A percentile compares a stretch with the other conserved stretches of the same genome.
These are phyloP conservation scores for Columba janthina DNA, from an alignment of 2,113 vertebrate species.

Conservation along the genomic window DNA sequence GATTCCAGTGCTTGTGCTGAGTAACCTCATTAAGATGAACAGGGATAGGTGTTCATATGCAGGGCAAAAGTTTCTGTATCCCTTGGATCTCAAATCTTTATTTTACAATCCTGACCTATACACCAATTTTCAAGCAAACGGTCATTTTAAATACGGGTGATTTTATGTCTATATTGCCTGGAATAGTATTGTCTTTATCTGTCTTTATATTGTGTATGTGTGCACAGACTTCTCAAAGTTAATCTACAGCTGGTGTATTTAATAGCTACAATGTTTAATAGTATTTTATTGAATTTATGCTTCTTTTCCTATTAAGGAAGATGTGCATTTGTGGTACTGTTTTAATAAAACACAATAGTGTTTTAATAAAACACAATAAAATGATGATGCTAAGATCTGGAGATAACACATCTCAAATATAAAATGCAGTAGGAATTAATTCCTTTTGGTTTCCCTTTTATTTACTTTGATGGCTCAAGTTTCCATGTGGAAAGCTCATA, in stretches of 20 bases:
- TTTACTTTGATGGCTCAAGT: neutral
- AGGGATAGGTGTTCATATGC: neutral
- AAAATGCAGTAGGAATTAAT: neutral
- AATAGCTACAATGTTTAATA: neutral
- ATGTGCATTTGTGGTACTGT: neutral
- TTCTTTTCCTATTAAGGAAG: neutral
- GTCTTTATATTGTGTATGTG: neutral
- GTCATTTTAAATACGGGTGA: neutral
- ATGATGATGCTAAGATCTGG: neutral
- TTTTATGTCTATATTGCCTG: neutral
- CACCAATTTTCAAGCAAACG: neutral
- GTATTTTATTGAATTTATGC: neutral
- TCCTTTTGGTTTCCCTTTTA: neutral
- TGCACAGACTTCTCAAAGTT: neutral
- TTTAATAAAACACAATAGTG: neutral
- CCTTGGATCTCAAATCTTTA: neutral
- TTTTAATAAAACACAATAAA: constrained; percentile 1
- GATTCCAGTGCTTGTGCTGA: neutral
- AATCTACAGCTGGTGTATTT: neutral
- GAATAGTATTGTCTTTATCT: neutral
- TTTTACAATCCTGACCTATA: neutral
- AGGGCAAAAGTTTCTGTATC: neutral
- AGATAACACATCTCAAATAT: neutral
- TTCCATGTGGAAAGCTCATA: neutral
- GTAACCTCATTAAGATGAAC: neutral